Conservation (phyloP, 2,888 invertebrate genomes). For the Lochmaea crataegi region DNA sequence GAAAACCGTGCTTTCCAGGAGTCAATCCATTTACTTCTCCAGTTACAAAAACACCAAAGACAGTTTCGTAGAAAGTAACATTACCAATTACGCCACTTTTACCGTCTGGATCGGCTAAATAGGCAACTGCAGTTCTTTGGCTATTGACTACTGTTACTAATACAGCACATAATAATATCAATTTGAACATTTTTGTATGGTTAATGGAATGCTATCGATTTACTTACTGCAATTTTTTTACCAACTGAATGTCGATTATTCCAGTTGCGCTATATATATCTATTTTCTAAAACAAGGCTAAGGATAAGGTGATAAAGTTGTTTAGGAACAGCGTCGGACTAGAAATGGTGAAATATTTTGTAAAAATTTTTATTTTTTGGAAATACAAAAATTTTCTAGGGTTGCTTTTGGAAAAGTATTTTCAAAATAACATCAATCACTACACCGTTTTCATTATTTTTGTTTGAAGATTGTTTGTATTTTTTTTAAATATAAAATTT, state of each 20-base stretch:
- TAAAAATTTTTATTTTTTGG: too few species aligned
- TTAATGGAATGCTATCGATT: not conserved
- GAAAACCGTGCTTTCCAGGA: slow-evolving; percentile 52
- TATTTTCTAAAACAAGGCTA: not conserved
- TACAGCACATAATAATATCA: not conserved
- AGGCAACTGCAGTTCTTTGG: slow-evolving; percentile 26
- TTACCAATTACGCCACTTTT: slow-evolving; percentile 38
- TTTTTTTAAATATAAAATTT: too few species aligned
- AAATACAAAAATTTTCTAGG: too few species aligned
- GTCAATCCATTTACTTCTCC: slow-evolving; percentile 47
- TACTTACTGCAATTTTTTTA: not conserved
- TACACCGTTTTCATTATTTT: too few species aligned
- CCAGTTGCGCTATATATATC: not conserved
- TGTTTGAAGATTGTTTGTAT: too few species aligned
- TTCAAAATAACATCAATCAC: too few species aligned
- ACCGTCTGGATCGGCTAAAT: slow-evolving; percentile 42
- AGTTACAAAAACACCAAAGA: slow-evolving; percentile 28
- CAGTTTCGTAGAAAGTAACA: slow-evolving; percentile 36
- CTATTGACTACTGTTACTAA: not conserved
- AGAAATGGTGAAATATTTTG: not conserved
- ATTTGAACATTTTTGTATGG: slow-evolving; percentile 5
- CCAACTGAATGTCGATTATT: not conserved
- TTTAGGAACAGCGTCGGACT: not conserved
- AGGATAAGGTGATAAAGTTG: not conserved
- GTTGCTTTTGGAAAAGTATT: too few species aligned